Base-by-base conservation (phyloP, 2,797 vertebrate genomes). In the Microctenopoma lineatum region DNA sequence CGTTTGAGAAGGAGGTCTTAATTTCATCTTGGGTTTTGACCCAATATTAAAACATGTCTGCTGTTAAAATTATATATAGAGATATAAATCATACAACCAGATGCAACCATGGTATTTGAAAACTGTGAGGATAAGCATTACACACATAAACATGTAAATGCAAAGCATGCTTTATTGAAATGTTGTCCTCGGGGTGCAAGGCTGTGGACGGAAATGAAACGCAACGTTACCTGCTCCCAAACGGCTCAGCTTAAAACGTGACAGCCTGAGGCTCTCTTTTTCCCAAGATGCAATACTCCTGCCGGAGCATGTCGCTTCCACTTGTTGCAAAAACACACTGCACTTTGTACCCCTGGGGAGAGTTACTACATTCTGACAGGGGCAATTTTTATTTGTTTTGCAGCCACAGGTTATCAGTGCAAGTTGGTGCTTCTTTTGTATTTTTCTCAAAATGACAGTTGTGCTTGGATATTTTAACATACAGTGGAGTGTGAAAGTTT, bases 81-180 rank as follows among this genome's bases (percentile, higher is more conserved):
- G 27, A 29, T 29, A 4, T 29, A 29, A 4, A 29, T 2, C 27
- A 29, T 5, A 29, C 5, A 29, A 29, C 2, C 27, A 29, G 27
- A 5, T 29, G 27, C 27, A 29, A 29, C 27, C 27, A 29, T 29
- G 27, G 27, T 29, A 29, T 29, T 29, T 21, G 21, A 21, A 21
- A 21, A 21, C 21, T 21, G 21, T 21, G 21, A 21, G 21, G 21
- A 21, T 21, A 21, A 21, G 21, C 21, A 21, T 21, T 21, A 29
- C 27, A 29, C 27, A 29, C 27, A 29, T 29, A 29, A 29, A 29
- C 27, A 29, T 29, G 16, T 55, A n/a, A 53, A 66, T 44, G 4
- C 61, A 66, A 53, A 62, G 32, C 38, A 66, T 55, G 45, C 16
- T 1, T 80, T 74, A 80, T 79, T 81, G 59, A 79, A 81, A 78